phyloP scores from a whole-genome alignment of 2,888 invertebrate species.

The Sialis fuliginosa region DNA sequence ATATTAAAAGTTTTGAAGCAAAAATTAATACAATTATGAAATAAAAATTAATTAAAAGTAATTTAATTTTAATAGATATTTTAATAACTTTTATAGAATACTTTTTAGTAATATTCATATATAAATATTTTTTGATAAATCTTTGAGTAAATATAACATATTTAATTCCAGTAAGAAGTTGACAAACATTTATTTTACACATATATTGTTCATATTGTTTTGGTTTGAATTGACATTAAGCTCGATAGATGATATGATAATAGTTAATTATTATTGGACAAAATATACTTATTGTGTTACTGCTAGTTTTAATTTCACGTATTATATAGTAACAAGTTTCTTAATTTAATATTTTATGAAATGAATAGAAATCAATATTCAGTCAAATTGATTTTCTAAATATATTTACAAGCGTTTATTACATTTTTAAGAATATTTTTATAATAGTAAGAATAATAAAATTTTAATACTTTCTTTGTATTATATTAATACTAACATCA shows the following conservation, averaged over 20 bases:
- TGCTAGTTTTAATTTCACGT: background rate
- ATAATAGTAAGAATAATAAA: background rate
- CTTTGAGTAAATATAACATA: no score
- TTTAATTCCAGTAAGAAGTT: no score
- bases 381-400: background rate
- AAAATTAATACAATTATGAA: no score
- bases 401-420: background rate
- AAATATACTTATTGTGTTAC: background rate
- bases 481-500: background rate
- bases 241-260: constrained; percentile 17
- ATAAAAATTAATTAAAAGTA: no score
- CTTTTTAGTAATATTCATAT: no score
- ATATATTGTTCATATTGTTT: constrained; percentile 6
- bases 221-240: constrained; percentile 27
- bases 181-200: background rate
- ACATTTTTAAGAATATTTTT: background rate
- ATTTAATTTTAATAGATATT: no score
- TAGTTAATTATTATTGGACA: background rate
- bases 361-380: background rate
- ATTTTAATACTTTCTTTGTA: background rate
- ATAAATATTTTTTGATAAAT: no score
- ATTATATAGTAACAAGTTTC: background rate
- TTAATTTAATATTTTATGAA: background rate
- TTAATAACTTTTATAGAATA: no score
- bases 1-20: no score